Percentiles rank a stretch among this genome's conserved stretches.
These are phyloP conservation scores for Actinostola sp. DNA, from an alignment of 92 coral and sea anemone species.

Conservation along the genomic window DNA sequence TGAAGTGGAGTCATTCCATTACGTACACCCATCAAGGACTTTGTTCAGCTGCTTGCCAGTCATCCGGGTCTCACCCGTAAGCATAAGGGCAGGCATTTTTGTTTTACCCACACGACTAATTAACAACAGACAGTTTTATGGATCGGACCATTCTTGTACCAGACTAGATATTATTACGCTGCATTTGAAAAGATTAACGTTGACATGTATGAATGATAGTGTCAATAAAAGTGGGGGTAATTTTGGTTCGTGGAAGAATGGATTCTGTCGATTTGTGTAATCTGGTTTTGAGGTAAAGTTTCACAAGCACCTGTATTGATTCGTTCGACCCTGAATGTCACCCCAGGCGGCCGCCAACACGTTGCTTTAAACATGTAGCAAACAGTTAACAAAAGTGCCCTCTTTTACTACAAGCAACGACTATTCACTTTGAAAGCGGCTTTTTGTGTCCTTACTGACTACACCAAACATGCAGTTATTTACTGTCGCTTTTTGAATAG, in stretches of 20 bases:
- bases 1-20: conserved; percentile 18
- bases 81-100: conserved; percentile 1
- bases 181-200: conserved; percentile 29
- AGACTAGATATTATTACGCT: conserved; percentile 22
- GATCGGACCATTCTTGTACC: conserved; percentile 6
- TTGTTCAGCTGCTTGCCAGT: conserved; percentile 12
- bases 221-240: conserved; percentile 9
- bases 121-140: conserved; percentile 12
- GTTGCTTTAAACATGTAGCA: not conserved
- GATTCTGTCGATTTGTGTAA: too few relatives aligned
- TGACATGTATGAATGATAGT: conserved; percentile 13
- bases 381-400: too few relatives aligned
- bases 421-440: too few relatives aligned
- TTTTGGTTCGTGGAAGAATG: too few relatives aligned
- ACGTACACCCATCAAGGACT: not conserved
- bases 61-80: not conserved
- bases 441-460: too few relatives aligned
- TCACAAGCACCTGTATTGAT: too few relatives aligned
- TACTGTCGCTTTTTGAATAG: too few relatives aligned
- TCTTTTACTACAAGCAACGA: too few relatives aligned
- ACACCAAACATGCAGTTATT: too few relatives aligned
- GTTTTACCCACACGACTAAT: conserved; percentile 17
- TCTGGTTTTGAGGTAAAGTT: too few relatives aligned
- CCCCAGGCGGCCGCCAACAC: not conserved
- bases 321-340: not conserved